Percentiles rank a stretch among this genome's conserved stretches.
These are phyloP conservation scores for Daktulosphaira vitifoliae DNA, from an alignment of 1,140 invertebrate genomes.

Conservation along the genomic window DNA sequence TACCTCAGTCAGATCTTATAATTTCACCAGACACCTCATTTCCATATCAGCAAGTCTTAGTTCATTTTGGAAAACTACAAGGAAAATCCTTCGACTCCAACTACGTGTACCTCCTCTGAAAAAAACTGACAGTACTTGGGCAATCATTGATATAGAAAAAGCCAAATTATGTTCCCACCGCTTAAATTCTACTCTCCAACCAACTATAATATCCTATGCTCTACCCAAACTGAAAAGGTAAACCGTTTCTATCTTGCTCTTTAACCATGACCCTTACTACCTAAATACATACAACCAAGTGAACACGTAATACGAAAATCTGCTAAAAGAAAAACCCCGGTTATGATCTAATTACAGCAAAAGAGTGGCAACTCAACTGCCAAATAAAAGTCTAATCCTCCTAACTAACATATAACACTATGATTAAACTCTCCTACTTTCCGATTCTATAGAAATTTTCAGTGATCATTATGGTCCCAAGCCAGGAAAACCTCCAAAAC, in stretches of 20 bases:
- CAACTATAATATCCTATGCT: background rate
- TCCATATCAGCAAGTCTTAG: background rate
- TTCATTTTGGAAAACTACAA: conserved; percentile 12
- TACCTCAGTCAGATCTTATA: background rate
- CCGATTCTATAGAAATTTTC: background rate
- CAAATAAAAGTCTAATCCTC: background rate
- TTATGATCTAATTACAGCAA: background rate
- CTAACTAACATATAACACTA: background rate
- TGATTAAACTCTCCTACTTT: background rate
- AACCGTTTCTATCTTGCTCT: background rate
- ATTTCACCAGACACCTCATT: too few relatives aligned
- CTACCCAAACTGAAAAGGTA: background rate
- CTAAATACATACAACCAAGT: conserved; percentile 7
- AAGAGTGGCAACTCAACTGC: background rate
- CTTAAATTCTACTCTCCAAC: background rate
- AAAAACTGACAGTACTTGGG: background rate
- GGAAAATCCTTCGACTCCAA: too few relatives aligned
- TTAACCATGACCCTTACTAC: background rate
- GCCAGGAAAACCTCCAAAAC: background rate
- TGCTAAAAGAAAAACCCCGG: background rate
- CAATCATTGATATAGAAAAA: background rate
- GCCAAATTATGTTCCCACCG: conserved; percentile 3
- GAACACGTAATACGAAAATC: background rate
- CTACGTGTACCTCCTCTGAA: background rate
- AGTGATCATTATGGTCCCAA: background rate